Evolutionary conservation across 2,888 invertebrate species (phyloP), one percentile per base, ranked within the genome.

Genomic region (Punctoribates punctum): DNA sequence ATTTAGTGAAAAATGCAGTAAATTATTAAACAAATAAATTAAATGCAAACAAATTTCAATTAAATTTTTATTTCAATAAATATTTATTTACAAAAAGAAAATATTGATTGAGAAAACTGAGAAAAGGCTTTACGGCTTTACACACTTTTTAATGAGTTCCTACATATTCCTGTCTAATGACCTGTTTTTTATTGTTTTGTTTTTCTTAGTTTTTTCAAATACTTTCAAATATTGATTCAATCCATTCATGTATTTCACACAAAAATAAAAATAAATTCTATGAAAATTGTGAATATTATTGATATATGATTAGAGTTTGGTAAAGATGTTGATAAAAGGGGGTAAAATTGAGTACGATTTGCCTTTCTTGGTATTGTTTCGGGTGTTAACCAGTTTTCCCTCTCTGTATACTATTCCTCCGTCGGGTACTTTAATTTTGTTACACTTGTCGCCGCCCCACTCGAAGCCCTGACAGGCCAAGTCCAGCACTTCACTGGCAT

Each of bases 401-500:
- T 70, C 57, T n/a, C 54, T 17, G 29, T 65, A 70, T 48, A 73
- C 25, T 13, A 75, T 57, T 11, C 77, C 77, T 11, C 77, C 77
- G 51, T 75, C 75, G 29, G 77, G 77, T 34, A 77, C 29, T 51
- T 54, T 77, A 3, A 75, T 51, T 27, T 60, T 60, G 29, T 75
- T 77, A 23, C 77, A 77, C 25, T 67, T 57, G 11, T 77, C 77
- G 9, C 75, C 67, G 13, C 73, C 75, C 46, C 62, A 54, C 9
- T 77, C 75, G 73, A 67, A 77, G 13, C 77, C 77, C 17, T 46
- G 75, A 67, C 77, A 77, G 1, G 70, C 75, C 67, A 77, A 29
- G 25, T 77, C 77, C 20, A 77, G 20, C 5, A 77, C 77, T 51
- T 77, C 77, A 62, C 77, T 75, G 8, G 75, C 75, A 72, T 77